phyloP scores from a whole-genome alignment of 2,888 invertebrate genomes.

The Lampropteryx suffumata region DNA sequence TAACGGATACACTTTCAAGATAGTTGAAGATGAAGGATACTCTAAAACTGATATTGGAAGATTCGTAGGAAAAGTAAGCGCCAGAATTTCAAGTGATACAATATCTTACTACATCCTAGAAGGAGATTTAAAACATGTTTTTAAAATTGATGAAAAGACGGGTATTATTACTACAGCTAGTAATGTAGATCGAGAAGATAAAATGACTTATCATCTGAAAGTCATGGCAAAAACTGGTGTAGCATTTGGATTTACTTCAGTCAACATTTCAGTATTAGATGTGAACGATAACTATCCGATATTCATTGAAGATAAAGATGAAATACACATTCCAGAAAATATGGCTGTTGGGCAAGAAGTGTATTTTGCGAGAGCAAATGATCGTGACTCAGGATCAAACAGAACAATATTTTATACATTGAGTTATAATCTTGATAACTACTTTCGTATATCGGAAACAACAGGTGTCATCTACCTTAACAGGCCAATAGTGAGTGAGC shows the following conservation, averaged over 20 bases:
- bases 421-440: slow-evolving; percentile 89
- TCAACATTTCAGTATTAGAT: slow-evolving; percentile 92
- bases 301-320: slow-evolving; percentile 90
- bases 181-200: slow-evolving; percentile 92
- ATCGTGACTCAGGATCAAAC: slow-evolving; percentile 95
- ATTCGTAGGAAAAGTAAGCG: slow-evolving; percentile 90
- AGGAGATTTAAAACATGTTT: slow-evolving; percentile 90
- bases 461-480: slow-evolving; percentile 95
- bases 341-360: slow-evolving; percentile 97
- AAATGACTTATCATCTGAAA: slow-evolving; percentile 88
- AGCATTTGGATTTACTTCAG: slow-evolving; percentile 89
- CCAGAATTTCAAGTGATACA: slow-evolving; percentile 83
- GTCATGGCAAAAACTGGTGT: slow-evolving; percentile 91
- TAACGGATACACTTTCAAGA: slow-evolving; percentile 91
- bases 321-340: slow-evolving; percentile 92
- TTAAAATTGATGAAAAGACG: slow-evolving; percentile 90
- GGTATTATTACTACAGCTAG: slow-evolving; percentile 91
- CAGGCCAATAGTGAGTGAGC: slow-evolving; percentile 89
- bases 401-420: slow-evolving; percentile 92
- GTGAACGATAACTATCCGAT: slow-evolving; percentile 95
- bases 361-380: slow-evolving; percentile 92
- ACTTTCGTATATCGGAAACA: slow-evolving; percentile 92
- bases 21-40: slow-evolving; percentile 90
- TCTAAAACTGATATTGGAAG: slow-evolving; percentile 84
- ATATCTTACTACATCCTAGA: slow-evolving; percentile 90